Evolutionary conservation across 2,113 vertebrate genomes (phyloP), one percentile per base, ranked within the genome.

Genomic region (Rallus limicola): DNA sequence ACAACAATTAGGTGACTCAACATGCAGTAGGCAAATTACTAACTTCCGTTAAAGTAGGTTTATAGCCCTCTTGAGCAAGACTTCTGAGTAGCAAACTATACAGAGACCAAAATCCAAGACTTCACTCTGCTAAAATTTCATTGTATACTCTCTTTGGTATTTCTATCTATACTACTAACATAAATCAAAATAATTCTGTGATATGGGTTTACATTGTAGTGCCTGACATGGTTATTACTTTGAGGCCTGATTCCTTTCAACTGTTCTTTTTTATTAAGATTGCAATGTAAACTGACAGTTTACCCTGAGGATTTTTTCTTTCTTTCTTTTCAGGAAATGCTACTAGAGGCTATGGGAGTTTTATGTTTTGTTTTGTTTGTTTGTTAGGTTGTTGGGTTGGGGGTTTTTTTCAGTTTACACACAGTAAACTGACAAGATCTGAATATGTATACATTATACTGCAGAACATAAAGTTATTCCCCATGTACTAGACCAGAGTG

Each of bases 1-100:
- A 97, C 97, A 98, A 98, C 93, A 97, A 97, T 98, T 98, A 97
- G 94, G 91, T 96, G 85, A 94, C 93, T 98, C 94, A 97, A 97
- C 90, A 96, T 80, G 28, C 97, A 97, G 63, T 91, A 90, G 64
- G 91, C 87, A 98, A 97, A 98, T 98, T 97, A 97, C 95, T 97
- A 95, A 97, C 76, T 97, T 97, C 84, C 33, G 72, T 97, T 97
- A 97, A 97, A 97, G 82, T 94, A 92, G 48, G 81, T 96, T 98
- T 97, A 98, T 96, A 78, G 76, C 44, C 72, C 90, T 97, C 95
- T 94, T 89, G 97, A 97, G 97, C 82, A 89, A 91, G 59, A 36
- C 82, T 97, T 95, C n/a, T 85, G 86, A 55, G 36, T 83, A 92
- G 83, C 58, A 97, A 96, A 97, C 65, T 93, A 77, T 84, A 96